phyloP scores from a whole-genome alignment of 2,888 invertebrate genomes.

The Metallyticus violacea region DNA sequence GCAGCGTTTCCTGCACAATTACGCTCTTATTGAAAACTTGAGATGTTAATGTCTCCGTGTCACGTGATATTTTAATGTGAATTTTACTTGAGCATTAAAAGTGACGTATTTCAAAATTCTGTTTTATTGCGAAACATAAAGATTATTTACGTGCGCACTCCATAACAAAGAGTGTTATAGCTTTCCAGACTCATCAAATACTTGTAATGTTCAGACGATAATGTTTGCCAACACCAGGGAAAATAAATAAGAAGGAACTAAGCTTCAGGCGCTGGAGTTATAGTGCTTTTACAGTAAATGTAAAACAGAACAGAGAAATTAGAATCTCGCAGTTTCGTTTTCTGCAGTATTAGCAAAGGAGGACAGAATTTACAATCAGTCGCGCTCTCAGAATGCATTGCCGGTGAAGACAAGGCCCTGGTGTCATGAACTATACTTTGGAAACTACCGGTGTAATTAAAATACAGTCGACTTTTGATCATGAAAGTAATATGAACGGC shows the following conservation, averaged over 20 bases:
- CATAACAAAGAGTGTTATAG: background rate
- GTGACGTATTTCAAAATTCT: background rate
- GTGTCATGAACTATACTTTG: too few species aligned
- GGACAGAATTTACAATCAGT: too few species aligned
- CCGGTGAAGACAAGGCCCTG: too few species aligned
- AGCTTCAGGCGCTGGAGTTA: background rate
- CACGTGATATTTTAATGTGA: background rate
- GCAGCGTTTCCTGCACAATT: too few species aligned
- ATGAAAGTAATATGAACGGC: too few species aligned
- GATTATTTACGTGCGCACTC: background rate
- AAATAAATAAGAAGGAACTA: background rate
- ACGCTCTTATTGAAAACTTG: background rate
- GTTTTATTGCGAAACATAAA: background rate
- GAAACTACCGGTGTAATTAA: too few species aligned
- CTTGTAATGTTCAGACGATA: background rate
- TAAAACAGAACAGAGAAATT: background rate
- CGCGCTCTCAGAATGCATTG: too few species aligned
- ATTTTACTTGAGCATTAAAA: too few species aligned
- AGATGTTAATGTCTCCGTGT: background rate
- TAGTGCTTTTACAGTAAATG: background rate
- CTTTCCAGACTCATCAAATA: background rate
- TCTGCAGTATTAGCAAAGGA: too few species aligned
- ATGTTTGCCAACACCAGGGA: background rate
- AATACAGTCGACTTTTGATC: too few species aligned
- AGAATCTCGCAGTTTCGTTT: background rate